Conservation (phyloP, 23 tunicate genomes). For the Ciona savignyi region DNA sequence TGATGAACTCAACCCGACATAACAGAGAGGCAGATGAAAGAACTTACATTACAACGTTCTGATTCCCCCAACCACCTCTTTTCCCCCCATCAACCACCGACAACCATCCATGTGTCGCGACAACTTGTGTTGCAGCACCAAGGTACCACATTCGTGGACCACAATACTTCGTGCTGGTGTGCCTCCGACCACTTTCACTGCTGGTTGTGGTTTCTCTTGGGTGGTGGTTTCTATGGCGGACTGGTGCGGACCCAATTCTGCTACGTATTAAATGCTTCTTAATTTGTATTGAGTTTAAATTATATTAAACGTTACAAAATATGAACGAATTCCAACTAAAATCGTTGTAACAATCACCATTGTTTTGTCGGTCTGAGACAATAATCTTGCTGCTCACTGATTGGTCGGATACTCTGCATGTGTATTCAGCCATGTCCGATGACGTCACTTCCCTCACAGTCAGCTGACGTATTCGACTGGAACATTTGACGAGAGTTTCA, state of each 20-base stretch:
- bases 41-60: constrained; percentile 18
- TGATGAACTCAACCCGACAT: no score
- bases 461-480: constrained; percentile 23
- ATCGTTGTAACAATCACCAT: background rate
- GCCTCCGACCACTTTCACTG: constrained; percentile 3
- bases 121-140: constrained; percentile 34
- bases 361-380: background rate
- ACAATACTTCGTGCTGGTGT: constrained; percentile 20
- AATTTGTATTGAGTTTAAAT: no score
- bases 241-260: no score
- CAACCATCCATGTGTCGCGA: constrained; percentile 9
- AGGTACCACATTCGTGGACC: constrained; percentile 48
- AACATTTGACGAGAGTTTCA: no score
- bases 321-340: no score
- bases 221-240: no score
- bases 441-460: constrained; percentile 31
- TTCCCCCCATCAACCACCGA: constrained; percentile 28
- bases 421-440: constrained; percentile 26
- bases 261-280: no score
- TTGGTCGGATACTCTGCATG: constrained; percentile 27
- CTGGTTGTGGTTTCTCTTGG: no score
- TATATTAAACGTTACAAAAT: no score
- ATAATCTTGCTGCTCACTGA: background rate
- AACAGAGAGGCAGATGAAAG: no score
- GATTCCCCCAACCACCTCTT: background rate